These are phyloP conservation scores for Onychostruthus taczanowskii DNA, from an alignment of 2,113 vertebrate species.

Conservation along the genomic window DNA sequence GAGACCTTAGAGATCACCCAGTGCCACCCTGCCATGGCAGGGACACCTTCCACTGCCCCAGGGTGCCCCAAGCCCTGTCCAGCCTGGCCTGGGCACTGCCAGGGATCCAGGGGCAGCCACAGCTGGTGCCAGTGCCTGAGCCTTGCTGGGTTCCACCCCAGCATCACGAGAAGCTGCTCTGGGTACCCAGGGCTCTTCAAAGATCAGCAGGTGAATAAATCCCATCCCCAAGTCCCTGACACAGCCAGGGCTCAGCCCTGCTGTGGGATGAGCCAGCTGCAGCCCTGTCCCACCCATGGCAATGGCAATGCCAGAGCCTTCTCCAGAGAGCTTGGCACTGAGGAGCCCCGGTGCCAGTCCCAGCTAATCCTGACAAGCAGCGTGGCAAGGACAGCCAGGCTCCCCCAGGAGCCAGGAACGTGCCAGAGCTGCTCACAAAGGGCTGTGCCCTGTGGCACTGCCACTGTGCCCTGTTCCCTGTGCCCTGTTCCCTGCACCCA, in stretches of 20 bases:
- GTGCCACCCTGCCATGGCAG: neutral
- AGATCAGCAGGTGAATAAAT: neutral
- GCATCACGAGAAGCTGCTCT: neutral
- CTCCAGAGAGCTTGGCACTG: neutral
- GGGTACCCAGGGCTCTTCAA: neutral
- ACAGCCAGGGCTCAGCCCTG: no score
- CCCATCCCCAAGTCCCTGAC: no score
- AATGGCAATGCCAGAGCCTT: neutral
- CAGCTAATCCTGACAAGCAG: neutral
- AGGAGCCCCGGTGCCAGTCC: neutral
- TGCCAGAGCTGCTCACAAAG: neutral
- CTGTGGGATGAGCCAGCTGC: neutral
- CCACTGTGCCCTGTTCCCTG: neutral
- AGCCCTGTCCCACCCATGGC: neutral
- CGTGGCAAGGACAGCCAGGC: neutral
- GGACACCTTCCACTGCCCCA: neutral
- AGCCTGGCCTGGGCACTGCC: neutral
- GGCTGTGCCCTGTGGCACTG: no score
- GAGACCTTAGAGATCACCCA: neutral
- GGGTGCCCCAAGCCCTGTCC: neutral
- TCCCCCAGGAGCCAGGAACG: fast-evolving
- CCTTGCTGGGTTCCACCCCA: neutral
- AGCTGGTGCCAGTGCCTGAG: neutral
- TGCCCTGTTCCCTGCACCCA: neutral
- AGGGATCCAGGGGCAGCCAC: neutral